Conservation (phyloP, 2,113 vertebrate genomes). For the Eupsittula cactorum region DNA sequence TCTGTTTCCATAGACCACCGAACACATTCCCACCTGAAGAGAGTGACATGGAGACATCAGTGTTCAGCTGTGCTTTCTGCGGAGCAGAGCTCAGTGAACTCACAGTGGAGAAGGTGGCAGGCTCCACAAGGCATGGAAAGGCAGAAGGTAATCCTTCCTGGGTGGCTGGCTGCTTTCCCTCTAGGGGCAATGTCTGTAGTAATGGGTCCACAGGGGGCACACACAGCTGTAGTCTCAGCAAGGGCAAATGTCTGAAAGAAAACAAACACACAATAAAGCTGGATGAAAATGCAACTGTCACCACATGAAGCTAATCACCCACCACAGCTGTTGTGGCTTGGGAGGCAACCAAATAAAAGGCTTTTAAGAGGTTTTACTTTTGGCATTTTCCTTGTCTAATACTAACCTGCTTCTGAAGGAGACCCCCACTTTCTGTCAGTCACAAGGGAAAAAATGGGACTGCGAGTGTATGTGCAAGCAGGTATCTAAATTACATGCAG, state of each 20-base stretch:
- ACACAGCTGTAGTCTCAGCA: slow-evolving; percentile 22
- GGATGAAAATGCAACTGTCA: slow-evolving; percentile 24
- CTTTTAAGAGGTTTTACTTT: slow-evolving; percentile 1
- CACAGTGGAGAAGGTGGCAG: background rate
- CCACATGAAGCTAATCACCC: slow-evolving; percentile 14
- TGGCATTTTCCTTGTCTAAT: background rate
- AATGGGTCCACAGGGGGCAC: background rate
- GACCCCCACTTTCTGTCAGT: background rate
- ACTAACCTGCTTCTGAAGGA: slow-evolving; percentile 6
- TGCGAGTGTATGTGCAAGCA: background rate
- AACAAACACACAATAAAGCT: slow-evolving; percentile 1
- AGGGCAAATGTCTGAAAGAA: background rate
- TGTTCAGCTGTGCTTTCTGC: accelerated
- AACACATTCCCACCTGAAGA: background rate
- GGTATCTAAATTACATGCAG: slow-evolving; percentile 9
- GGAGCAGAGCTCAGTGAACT: background rate
- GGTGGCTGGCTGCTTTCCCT: background rate
- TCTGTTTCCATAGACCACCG: background rate
- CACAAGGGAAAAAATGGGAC: background rate
- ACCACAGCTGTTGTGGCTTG: slow-evolving; percentile 58
- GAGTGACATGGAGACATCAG: accelerated
- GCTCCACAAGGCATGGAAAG: background rate
- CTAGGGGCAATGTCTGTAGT: background rate
- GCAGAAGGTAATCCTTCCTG: background rate
- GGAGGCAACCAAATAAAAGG: slow-evolving; percentile 25